These are phyloP conservation scores for Synanthedon vespiformis DNA, from an alignment of 2,888 invertebrate genomes.

Conservation along the genomic window DNA sequence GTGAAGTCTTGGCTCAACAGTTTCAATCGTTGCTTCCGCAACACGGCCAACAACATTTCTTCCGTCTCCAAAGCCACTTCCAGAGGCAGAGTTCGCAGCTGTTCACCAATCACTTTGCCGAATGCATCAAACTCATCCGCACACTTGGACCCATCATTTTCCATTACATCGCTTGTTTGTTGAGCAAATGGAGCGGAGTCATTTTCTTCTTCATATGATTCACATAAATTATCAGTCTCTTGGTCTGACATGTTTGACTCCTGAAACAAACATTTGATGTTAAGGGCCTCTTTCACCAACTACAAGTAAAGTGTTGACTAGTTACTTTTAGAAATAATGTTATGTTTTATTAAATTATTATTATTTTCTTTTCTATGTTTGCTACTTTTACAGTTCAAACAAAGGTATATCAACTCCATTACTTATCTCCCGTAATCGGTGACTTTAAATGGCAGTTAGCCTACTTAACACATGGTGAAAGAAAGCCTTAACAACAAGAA, in stretches of 20 bases:
- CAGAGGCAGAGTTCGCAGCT: conserved; percentile 12
- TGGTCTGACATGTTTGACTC: background rate
- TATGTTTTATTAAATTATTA: too few relatives aligned
- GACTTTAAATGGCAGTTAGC: too few relatives aligned
- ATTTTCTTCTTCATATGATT: background rate
- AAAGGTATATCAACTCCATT: too few relatives aligned
- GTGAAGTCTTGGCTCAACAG: background rate
- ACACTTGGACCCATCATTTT: background rate
- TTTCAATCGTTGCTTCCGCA: conserved; percentile 7
- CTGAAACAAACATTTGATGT: too few relatives aligned
- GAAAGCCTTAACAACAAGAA: too few relatives aligned
- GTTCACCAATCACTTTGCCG: conserved; percentile 13
- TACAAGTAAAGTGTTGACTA: too few relatives aligned
- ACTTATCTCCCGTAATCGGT: too few relatives aligned
- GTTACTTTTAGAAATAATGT: too few relatives aligned
- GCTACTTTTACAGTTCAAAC: too few relatives aligned
- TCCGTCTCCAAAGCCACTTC: conserved; percentile 12
- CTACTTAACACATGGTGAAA: too few relatives aligned
- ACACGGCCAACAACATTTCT: conserved; percentile 5
- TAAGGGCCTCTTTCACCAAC: too few relatives aligned
- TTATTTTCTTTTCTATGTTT: too few relatives aligned
- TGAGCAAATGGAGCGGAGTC: background rate
- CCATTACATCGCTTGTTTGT: background rate
- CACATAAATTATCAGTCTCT: background rate
- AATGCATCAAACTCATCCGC: conserved; percentile 11